Base-by-base conservation (phyloP, 2,113 vertebrate species). In the Lutjanus erythropterus region DNA sequence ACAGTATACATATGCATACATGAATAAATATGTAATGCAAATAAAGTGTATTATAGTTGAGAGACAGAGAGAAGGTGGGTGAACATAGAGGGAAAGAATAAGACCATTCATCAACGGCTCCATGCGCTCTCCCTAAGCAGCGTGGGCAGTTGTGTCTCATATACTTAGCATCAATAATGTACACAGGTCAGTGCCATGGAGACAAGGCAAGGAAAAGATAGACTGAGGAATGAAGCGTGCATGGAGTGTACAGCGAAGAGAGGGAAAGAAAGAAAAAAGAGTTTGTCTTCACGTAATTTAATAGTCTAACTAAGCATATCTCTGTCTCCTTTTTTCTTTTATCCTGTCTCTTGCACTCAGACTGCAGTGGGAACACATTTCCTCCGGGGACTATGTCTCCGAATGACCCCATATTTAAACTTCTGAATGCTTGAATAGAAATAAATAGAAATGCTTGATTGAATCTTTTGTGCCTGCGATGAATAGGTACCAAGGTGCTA, bases 381-480 rank as follows among this genome's bases (percentile, higher is more conserved):
- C 25, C 53, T 31, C 33, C 49, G 58, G 31, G 49, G 39, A 49
- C 31, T 56, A 52, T 33, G 27, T 71, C 29, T 39, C 62, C 87
- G 52, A 86, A 75, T 78, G 37, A 39, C 42, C 14, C 6, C 33
- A 25, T 68, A 35, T 89, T 87, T 53, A 71, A 39, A 74, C 59
- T 71, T 65, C 42, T 44, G 44, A 58, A 19, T 59, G 59, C 70
- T 21, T 73, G 72, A 72, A 59, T 49, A 35, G 42, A 61, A 60
- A 72, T 46, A 16, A 56, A 47, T 19, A 25, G 33, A 50, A 64
- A 14, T 42, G 70, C 65, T 27, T 73, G 74, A 79, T 71, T 85
- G 72, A 21, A 42, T 87, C 68, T 78, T 87, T 87, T 87, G 78
- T 91, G 65, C 15, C n/a, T 6, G 37, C 2, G 5, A 33, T 91